Evolutionary conservation across 2,797 vertebrate species (phyloP).

Genomic region (Apogon hyalosoma): DNA sequence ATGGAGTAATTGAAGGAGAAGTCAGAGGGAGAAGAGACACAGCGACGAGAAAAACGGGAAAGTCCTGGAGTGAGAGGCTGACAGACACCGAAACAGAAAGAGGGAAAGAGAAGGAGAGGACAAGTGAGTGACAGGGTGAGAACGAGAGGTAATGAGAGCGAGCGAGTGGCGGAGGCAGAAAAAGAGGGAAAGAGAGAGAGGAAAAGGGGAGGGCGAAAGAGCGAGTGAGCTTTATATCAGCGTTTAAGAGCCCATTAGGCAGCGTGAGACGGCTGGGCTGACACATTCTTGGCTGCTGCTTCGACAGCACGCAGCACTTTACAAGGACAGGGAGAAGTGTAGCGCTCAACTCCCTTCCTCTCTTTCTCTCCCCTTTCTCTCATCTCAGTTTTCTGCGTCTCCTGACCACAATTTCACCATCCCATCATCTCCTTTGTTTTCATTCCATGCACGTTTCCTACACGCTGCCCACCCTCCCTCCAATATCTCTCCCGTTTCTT

Average conservation of each 20-base stretch:
- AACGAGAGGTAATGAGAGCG: constrained; percentile 77
- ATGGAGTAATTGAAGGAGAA: constrained; percentile 56
- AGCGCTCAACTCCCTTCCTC: constrained; percentile 77
- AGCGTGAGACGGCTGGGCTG: constrained; percentile 80
- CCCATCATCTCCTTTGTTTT: constrained; percentile 49
- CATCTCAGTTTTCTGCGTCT: constrained; percentile 65
- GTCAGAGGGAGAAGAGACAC: constrained; percentile 38
- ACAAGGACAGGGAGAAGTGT: constrained; percentile 81
- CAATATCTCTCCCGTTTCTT: constrained; percentile 43
- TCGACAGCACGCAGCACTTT: constrained; percentile 83
- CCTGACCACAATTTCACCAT: constrained; percentile 59
- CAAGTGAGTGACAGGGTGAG: constrained; percentile 78
- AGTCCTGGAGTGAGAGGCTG: constrained; percentile 48
- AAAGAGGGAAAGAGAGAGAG: constrained; percentile 54
- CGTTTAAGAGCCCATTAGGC: constrained; percentile 84
- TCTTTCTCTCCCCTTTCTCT: constrained; percentile 63
- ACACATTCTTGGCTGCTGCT: constrained; percentile 84
- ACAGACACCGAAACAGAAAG: constrained; percentile 54
- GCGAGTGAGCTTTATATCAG: constrained; percentile 82
- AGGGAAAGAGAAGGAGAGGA: constrained; percentile 65
- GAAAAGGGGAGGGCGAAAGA: constrained; percentile 75
- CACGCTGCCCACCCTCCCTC: constrained; percentile 12
- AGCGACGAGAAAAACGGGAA: constrained; percentile 13
- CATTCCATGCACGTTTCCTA: constrained; percentile 46
- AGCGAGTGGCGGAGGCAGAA: constrained; percentile 66